phyloP scores from a whole-genome alignment of 1,140 invertebrate species.

The Polyergus mexicanus region DNA sequence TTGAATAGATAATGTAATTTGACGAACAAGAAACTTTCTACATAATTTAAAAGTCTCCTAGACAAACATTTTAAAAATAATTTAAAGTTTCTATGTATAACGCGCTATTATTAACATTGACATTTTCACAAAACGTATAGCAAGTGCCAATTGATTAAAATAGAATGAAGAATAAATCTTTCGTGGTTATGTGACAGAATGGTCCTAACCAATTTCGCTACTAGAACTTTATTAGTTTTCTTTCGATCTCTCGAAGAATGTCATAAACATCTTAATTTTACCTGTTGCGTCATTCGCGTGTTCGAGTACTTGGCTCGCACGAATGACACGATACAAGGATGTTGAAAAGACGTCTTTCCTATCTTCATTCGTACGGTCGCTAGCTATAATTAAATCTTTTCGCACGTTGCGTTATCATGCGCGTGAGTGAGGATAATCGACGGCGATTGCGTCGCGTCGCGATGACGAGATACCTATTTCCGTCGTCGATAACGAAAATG shows the following conservation, averaged over 20 bases:
- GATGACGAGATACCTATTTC: conserved; percentile 42
- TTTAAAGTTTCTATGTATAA: not conserved
- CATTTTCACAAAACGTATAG: conserved; percentile 7
- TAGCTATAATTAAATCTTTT: conserved; percentile 34
- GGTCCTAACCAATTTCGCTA: not conserved
- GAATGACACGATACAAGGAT: not conserved
- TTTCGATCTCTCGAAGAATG: not conserved
- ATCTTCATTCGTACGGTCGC: not conserved
- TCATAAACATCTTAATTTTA: not conserved
- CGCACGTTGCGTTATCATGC: conserved; percentile 29
- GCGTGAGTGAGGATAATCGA: conserved; percentile 40
- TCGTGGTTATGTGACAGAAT: not conserved
- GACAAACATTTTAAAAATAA: not conserved
- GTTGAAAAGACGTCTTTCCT: not conserved
- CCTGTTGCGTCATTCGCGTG: not conserved
- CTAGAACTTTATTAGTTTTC: not conserved
- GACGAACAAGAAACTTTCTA: not conserved
- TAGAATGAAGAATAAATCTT: not conserved
- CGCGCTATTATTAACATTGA: conserved; percentile 4
- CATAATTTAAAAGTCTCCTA: not conserved
- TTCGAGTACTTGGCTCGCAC: not conserved
- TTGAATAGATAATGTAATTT: not conserved
- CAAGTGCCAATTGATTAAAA: not conserved
- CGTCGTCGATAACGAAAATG: conserved; percentile 39
- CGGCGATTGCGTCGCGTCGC: conserved; percentile 16